phyloP scores from a whole-genome alignment of 2,888 invertebrate genomes.

The Podabrus alpinus region DNA sequence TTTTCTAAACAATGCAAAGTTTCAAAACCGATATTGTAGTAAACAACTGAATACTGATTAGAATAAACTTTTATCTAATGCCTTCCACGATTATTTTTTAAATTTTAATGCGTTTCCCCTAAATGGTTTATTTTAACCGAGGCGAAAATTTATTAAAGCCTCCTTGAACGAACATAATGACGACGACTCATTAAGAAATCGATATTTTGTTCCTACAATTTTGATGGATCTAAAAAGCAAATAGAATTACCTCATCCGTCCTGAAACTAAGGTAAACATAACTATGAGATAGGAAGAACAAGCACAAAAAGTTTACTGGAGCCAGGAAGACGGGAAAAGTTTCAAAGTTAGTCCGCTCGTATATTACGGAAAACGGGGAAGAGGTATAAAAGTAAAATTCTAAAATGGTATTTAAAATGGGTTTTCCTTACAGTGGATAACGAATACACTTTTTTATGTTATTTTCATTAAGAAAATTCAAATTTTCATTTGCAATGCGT shows the following conservation, averaged over 20 bases:
- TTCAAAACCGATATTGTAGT: constrained; percentile 45
- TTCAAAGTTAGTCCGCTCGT: constrained; percentile 36
- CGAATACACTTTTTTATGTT: background rate
- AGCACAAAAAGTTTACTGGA: constrained; percentile 36
- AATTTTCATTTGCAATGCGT: background rate
- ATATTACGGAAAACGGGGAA: constrained; percentile 35
- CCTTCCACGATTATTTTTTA: constrained; percentile 27
- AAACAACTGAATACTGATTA: constrained; percentile 51
- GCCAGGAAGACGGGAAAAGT: constrained; percentile 38
- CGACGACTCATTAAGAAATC: constrained; percentile 23
- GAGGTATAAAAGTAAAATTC: constrained; percentile 34
- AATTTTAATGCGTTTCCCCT: constrained; percentile 14
- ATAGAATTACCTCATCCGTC: constrained; percentile 34
- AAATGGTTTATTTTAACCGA: background rate
- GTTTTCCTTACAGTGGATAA: constrained; percentile 21
- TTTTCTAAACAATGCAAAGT: constrained; percentile 53
- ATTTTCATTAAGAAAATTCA: background rate
- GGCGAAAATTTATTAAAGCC: constrained; percentile 1
- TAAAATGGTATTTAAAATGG: constrained; percentile 32
- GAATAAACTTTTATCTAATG: constrained; percentile 35
- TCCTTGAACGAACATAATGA: background rate
- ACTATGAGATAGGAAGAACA: constrained; percentile 36
- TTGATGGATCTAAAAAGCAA: constrained; percentile 32
- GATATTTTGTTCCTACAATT: constrained; percentile 20
- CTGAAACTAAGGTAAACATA: constrained; percentile 38